Percentiles rank a stretch among this genome's conserved stretches.
Conservation (phyloP, 1,140 invertebrate genomes). For the Caenorhabditis remanei region DNA sequence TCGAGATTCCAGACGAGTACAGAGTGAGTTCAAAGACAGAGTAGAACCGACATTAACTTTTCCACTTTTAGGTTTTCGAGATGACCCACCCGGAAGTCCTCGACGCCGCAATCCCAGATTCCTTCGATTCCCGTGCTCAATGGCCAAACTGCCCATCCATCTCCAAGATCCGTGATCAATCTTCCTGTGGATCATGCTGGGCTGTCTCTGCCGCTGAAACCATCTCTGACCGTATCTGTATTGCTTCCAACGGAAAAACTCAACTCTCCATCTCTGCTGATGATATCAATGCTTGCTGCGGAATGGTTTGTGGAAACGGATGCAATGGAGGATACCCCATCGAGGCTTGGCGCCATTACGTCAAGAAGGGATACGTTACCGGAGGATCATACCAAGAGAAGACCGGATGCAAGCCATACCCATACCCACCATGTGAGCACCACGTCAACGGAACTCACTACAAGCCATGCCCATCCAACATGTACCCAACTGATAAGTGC, state of each 20-base stretch:
- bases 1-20: constrained; percentile 49
- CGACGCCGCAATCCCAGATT: constrained; percentile 80
- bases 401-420: constrained; percentile 51
- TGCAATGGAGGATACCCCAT: constrained; percentile 50
- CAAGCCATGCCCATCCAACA: constrained; percentile 70
- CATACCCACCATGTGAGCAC: constrained; percentile 42
- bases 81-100: constrained; percentile 41
- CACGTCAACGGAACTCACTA: constrained; percentile 47
- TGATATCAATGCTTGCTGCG: constrained; percentile 85
- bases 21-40: constrained; percentile 18
- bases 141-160: constrained; percentile 87
- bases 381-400: constrained; percentile 49
- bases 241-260: constrained; percentile 84
- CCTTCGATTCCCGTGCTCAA: constrained; percentile 85
- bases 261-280: constrained; percentile 86
- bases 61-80: constrained; percentile 22
- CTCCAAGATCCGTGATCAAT: constrained; percentile 80
- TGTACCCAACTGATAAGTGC: constrained; percentile 85
- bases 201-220: constrained; percentile 92
- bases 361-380: constrained; percentile 53
- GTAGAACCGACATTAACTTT: neutral
- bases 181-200: constrained; percentile 80
- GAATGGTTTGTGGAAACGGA: constrained; percentile 32
- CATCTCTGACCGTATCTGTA: constrained; percentile 91
- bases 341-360: constrained; percentile 43